These are phyloP conservation scores for Butorides virescens DNA, from an alignment of 2,113 vertebrate genomes.

Conservation along the genomic window DNA sequence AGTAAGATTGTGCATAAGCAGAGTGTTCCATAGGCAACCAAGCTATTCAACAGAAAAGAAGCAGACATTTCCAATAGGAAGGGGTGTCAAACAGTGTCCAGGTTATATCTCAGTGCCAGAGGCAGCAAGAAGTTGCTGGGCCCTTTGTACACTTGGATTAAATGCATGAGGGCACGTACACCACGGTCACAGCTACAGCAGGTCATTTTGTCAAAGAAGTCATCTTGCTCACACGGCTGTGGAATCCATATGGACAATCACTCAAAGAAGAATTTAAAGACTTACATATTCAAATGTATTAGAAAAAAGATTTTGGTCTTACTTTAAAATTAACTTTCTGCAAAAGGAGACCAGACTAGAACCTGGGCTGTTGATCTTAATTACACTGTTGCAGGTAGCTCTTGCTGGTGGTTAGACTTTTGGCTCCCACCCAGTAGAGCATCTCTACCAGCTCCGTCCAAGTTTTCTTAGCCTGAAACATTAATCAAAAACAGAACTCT, in stretches of 20 bases:
- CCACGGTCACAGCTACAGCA: not conserved
- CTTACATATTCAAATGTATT: not conserved
- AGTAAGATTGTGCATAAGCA: not conserved
- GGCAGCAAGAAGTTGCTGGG: not conserved
- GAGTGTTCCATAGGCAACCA: not conserved
- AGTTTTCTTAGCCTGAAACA: slow-evolving; percentile 52
- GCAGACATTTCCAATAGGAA: not conserved
- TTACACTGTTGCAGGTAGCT: slow-evolving; percentile 30
- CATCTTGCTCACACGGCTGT: not conserved
- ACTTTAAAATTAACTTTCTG: slow-evolving; percentile 51
- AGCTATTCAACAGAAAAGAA: not conserved
- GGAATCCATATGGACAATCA: not conserved
- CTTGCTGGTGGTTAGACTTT: slow-evolving; percentile 21
- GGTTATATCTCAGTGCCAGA: not conserved
- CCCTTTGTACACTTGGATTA: not conserved
- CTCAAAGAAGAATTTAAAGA: not conserved
- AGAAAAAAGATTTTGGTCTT: not conserved
- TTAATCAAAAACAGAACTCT: slow-evolving; percentile 36
- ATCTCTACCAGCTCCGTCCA: slow-evolving; percentile 23
- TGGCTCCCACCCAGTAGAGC: slow-evolving; percentile 31
- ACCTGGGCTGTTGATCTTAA: slow-evolving; percentile 13
- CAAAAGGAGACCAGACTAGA: slow-evolving; percentile 45
- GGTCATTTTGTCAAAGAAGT: not conserved
- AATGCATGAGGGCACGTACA: not conserved
- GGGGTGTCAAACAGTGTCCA: not conserved